Base-by-base conservation (phyloP, 2,113 vertebrate species). In the Syngnathoides biaculeatus region DNA sequence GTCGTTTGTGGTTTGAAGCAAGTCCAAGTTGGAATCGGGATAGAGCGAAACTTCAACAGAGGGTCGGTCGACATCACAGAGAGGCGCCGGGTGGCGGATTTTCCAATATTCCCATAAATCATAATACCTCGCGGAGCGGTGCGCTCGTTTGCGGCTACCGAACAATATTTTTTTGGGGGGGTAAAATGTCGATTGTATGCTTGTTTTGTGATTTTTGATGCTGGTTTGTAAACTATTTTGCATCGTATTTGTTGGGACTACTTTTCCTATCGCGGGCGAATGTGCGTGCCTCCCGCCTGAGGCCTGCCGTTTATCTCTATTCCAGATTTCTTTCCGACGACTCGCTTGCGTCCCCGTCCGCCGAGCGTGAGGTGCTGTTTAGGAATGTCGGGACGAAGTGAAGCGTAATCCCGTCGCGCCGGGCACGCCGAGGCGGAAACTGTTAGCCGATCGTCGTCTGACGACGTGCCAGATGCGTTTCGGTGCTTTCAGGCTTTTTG, bases 401-500 rank as follows among this genome's bases (percentile, higher is more conserved):
- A 84, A 86, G 88, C 84, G 89, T 90, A 89, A 89, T 89, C 87
- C 79, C 87, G 74, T 65, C 78, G 78, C 88, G 87, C 85, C 79
- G 80, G 87, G 84, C 81, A 78, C 79, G 71, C 50, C 3, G 74
- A 83, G 79, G 79, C 14, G 81, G 86, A 84, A 89, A 76, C 6
- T 74, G 87, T 91, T 90, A 90, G 85, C 92, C 84, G 86, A 91
- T 88, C 87, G 69, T 78, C 67, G 79, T 77, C 83, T 85, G 87
- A 91, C 66, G 77, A 90, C 72, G 87, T 90, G 88, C 87, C 87
- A 91, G 86, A 91, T 89, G 87, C 80, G 53, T 84, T 82, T 89
- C 84, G 86, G 85, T 74, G 86, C 79, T 82, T 88, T 84, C 77
- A 79, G 73, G 84, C 72, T 83, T 88, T 80, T 85, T 89, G 81